A percentile compares a stretch with the other conserved stretches of the same genome.
Evolutionary conservation across 2,888 invertebrate species (phyloP).

Genomic region (Drosophila sordidula): DNA sequence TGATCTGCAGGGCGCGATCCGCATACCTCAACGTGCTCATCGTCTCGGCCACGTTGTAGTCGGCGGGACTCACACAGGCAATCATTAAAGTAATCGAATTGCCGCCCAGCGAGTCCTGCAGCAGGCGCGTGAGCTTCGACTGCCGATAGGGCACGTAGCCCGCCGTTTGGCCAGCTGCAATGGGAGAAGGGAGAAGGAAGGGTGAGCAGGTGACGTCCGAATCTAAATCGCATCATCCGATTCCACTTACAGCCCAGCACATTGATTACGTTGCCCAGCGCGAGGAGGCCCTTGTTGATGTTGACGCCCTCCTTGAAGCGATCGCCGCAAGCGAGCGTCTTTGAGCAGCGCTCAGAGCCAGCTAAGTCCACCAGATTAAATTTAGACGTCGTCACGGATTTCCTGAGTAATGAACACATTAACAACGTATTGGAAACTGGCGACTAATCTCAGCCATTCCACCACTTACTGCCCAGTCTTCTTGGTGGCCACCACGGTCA

Average conservation of each 20-base stretch:
- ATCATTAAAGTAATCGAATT: conserved; percentile 98
- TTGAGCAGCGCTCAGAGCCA: conserved; percentile 95
- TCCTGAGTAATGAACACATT: conserved; percentile 84
- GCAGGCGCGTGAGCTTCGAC: conserved; percentile 94
- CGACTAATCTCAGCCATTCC: neutral
- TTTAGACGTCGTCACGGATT: conserved; percentile 91
- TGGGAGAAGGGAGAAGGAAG: neutral
- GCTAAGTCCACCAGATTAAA: conserved; percentile 97
- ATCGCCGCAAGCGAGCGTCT: conserved; percentile 95
- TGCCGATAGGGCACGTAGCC: conserved; percentile 95
- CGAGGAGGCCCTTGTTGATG: conserved; percentile 95
- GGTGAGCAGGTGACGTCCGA: neutral
- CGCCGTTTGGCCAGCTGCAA: conserved; percentile 77
- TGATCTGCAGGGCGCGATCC: conserved; percentile 93
- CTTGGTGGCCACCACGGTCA: conserved; percentile 89
- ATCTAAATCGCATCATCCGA: neutral
- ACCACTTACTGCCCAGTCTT: conserved; percentile 87
- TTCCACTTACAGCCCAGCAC: conserved; percentile 90
- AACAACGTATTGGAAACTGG: neutral
- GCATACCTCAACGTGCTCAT: conserved; percentile 95
- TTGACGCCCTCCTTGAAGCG: conserved; percentile 95
- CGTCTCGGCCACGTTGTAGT: conserved; percentile 94
- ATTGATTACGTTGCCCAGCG: conserved; percentile 97
- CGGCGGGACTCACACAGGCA: conserved; percentile 97
- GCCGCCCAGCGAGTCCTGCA: conserved; percentile 97